Evolutionary conservation across 1,140 invertebrate species (phyloP).

Genomic region (Mizuhopecten yessoensis): DNA sequence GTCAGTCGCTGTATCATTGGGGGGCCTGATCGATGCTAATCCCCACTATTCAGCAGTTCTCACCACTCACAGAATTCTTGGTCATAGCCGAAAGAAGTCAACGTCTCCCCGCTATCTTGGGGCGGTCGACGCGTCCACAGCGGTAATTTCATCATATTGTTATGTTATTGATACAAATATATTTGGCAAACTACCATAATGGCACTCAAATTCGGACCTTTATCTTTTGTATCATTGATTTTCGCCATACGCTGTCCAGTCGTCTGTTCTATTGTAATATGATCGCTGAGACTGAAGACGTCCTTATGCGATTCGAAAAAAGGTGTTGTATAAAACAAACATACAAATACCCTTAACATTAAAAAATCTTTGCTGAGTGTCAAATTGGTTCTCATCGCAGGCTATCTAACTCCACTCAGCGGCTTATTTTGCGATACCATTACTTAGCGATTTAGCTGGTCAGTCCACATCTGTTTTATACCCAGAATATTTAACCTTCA

Average conservation of each 20-base stretch:
- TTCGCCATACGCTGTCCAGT: background rate
- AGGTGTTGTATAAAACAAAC: background rate
- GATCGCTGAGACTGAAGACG: background rate
- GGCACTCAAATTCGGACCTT: background rate
- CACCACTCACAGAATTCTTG: background rate
- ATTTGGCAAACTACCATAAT: background rate
- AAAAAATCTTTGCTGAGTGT: too few species aligned
- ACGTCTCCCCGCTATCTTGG: background rate
- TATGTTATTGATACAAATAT: background rate
- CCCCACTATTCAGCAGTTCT: background rate
- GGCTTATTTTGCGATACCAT: too few species aligned
- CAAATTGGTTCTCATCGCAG: too few species aligned
- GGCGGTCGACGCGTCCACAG: background rate
- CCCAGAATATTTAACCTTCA: too few species aligned
- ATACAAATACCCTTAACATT: background rate
- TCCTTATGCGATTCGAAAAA: background rate
- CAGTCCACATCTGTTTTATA: too few species aligned
- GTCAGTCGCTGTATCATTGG: background rate
- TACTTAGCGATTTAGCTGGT: too few species aligned
- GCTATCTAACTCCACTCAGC: too few species aligned
- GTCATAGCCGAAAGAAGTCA: background rate
- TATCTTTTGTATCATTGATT: background rate
- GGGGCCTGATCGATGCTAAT: background rate
- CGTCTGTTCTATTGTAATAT: background rate
- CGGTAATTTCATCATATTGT: background rate